These are phyloP conservation scores for Ctenomys sociabilis DNA, from an alignment of 2,113 vertebrate species.

Conservation along the genomic window DNA sequence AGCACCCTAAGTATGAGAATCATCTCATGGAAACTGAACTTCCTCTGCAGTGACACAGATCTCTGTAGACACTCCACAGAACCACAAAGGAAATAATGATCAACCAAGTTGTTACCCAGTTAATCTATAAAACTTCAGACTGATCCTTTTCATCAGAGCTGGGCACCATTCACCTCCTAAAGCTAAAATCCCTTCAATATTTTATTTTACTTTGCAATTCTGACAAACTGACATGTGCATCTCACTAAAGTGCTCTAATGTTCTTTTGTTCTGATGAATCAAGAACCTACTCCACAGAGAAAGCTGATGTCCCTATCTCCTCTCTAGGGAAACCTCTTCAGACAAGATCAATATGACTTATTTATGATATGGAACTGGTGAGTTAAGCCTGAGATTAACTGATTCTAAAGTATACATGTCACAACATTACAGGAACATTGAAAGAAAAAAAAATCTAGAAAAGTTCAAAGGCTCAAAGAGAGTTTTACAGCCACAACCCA, in stretches of 20 bases:
- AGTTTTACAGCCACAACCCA: slow-evolving; percentile 46
- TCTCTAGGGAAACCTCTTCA: neutral
- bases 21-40: neutral
- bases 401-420: slow-evolving; percentile 38
- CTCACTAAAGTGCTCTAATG: neutral
- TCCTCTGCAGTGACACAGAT: neutral
- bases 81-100: neutral
- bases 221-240: neutral
- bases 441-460: slow-evolving; percentile 58
- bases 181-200: neutral
- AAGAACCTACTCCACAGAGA: neutral
- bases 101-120: neutral
- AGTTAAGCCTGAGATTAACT: slow-evolving; percentile 46
- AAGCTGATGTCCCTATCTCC: neutral
- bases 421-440: neutral
- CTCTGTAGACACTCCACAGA: neutral
- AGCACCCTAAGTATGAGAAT: neutral
- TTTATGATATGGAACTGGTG: neutral
- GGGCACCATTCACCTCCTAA: neutral
- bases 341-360: neutral
- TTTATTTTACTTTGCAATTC: neutral
- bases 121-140: neutral
- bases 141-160: neutral
- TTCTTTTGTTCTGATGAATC: neutral
- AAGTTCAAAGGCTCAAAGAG: slow-evolving; percentile 57